Percentiles rank a stretch among this genome's conserved stretches.
Conservation (phyloP, 2,797 vertebrate species). For the Phrynocephalus guinanensis region DNA sequence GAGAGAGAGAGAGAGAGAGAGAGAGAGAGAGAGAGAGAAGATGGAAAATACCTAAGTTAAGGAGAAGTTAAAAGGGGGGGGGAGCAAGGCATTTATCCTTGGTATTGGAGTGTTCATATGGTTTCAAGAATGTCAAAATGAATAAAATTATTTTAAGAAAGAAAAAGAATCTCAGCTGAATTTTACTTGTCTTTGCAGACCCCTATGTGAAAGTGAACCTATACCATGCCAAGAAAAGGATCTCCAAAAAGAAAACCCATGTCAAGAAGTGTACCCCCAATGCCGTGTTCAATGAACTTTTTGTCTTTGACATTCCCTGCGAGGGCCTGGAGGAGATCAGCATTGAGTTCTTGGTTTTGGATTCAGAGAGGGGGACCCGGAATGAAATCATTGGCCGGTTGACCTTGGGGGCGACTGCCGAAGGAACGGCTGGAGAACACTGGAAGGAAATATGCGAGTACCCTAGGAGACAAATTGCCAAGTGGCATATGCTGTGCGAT, state of each 20-base stretch:
- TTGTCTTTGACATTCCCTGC: constrained; percentile 96
- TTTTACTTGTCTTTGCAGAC: constrained; percentile 79
- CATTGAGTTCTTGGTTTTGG: constrained; percentile 96
- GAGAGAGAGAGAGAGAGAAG: neutral
- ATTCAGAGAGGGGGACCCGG: constrained; percentile 88
- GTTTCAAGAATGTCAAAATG: too few species aligned
- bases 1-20: neutral
- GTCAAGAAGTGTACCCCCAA: constrained; percentile 97
- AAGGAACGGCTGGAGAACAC: constrained; percentile 92
- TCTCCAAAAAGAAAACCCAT: constrained; percentile 98
- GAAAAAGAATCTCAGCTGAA: neutral
- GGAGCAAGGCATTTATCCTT: neutral
- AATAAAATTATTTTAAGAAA: too few species aligned
- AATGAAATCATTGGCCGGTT: constrained; percentile 89
- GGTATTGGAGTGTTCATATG: neutral
- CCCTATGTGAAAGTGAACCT: constrained; percentile 98
- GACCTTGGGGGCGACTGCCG: constrained; percentile 85
- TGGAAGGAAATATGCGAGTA: constrained; percentile 99
- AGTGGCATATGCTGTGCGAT: constrained; percentile 93
- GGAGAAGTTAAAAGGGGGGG: too few species aligned
- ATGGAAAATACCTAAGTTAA: neutral
- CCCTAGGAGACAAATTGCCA: constrained; percentile 96
- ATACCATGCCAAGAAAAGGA: constrained; percentile 94
- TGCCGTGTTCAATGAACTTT: constrained; percentile 97
- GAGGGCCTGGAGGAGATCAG: constrained; percentile 93